Evolutionary conservation across 2,113 vertebrate genomes (phyloP).

Genomic region (Rhodinocichla rosea): DNA sequence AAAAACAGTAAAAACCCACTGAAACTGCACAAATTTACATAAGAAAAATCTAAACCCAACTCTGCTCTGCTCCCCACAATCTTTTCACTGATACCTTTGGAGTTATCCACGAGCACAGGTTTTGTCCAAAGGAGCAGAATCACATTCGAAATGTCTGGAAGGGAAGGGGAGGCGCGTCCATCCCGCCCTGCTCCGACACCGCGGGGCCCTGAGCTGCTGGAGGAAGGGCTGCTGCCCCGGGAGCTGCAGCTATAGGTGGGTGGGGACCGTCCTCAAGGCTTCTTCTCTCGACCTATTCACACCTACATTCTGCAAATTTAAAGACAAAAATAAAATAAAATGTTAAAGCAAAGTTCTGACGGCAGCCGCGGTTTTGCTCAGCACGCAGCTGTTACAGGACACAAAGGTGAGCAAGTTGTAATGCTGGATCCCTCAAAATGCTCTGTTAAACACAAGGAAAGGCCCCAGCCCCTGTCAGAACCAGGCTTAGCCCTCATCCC

Average conservation of each 20-base stretch:
- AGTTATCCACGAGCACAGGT: background rate
- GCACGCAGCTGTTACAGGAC: accelerated
- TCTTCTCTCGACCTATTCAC: slow-evolving; percentile 81
- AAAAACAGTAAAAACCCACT: slow-evolving; percentile 28
- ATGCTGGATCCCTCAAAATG: accelerated
- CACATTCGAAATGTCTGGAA: background rate
- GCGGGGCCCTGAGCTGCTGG: slow-evolving; percentile 19
- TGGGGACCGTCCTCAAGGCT: slow-evolving; percentile 85
- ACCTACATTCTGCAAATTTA: slow-evolving; percentile 80
- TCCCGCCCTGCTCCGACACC: background rate
- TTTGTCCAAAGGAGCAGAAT: background rate
- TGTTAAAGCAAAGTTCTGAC: background rate
- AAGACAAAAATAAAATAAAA: background rate
- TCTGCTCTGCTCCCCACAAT: background rate
- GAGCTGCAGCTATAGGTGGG: slow-evolving; percentile 75
- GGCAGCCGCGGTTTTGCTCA: accelerated
- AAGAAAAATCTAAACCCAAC: background rate
- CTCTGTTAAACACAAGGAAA: background rate
- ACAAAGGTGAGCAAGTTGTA: background rate
- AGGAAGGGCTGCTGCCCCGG: background rate
- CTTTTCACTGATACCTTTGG: background rate
- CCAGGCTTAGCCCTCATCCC: background rate
- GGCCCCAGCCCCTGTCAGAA: background rate
- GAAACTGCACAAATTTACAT: slow-evolving; percentile 22
- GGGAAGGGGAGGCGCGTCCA: background rate